Percentiles rank a stretch among this genome's conserved stretches.
Evolutionary conservation across 2,888 invertebrate species (phyloP).

Genomic region (Sesamia inferens): DNA sequence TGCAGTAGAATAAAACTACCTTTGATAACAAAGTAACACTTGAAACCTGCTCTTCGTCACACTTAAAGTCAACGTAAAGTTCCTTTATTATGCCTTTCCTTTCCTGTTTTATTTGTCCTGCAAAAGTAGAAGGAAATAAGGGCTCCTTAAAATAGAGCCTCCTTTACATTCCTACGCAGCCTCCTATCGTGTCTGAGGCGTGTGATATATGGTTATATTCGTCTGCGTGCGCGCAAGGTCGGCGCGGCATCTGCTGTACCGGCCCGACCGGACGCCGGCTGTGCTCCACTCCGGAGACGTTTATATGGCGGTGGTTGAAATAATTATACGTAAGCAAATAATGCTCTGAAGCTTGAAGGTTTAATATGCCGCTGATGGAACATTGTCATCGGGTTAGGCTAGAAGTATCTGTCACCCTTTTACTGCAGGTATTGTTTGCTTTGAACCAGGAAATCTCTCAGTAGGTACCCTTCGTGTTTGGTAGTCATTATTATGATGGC

Average conservation of each 20-base stretch:
- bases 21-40: background rate
- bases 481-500: background rate
- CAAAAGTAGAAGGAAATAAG: conserved; percentile 45
- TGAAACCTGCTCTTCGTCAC: conserved; percentile 2
- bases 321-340: conserved; percentile 13
- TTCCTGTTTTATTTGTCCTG: background rate
- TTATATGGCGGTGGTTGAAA: conserved; percentile 54
- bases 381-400: background rate
- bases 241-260: conserved; percentile 76
- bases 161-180: conserved; percentile 45
- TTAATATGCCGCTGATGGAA: background rate
- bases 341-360: conserved; percentile 7
- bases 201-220: conserved; percentile 61
- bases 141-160: conserved; percentile 35
- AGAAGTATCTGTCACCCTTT: conserved; percentile 6
- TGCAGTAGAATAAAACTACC: background rate
- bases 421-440: background rate
- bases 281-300: conserved; percentile 50
- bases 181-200: conserved; percentile 43
- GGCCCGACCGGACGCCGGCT: conserved; percentile 76
- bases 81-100: background rate
- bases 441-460: background rate
- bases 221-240: conserved; percentile 67
- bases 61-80: background rate
- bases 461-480: background rate